Conservation (phyloP, 2,888 invertebrate genomes). For the Xestobium rufovillosum region DNA sequence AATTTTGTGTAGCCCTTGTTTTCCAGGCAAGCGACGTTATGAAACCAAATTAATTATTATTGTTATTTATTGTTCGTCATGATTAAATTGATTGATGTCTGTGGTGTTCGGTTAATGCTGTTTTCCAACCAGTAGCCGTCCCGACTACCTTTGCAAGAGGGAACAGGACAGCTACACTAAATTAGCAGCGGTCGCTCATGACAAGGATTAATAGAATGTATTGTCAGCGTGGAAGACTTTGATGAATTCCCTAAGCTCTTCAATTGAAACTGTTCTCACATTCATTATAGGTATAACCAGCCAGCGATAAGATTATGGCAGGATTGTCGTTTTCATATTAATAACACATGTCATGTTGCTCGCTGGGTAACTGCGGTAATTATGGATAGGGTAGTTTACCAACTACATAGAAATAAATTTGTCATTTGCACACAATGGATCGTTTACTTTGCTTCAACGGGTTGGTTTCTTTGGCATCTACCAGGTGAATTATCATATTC, state of each 20-base stretch:
- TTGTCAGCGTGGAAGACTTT: constrained; percentile 42
- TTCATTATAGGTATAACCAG: constrained; percentile 35
- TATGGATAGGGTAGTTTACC: not conserved
- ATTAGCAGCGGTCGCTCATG: constrained; percentile 39
- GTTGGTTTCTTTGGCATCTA: too few species aligned
- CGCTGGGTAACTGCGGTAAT: constrained; percentile 3
- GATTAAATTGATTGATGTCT: constrained; percentile 37
- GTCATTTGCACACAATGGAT: too few species aligned
- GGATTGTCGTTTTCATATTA: constrained; percentile 16
- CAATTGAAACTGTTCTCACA: constrained; percentile 41
- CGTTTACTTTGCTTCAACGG: too few species aligned
- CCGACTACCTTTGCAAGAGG: constrained; percentile 26
- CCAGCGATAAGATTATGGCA: constrained; percentile 24
- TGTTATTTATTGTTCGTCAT: constrained; percentile 33
- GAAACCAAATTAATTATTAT: constrained; percentile 29
- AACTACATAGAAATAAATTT: too few species aligned
- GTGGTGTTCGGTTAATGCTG: constrained; percentile 35
- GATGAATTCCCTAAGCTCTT: constrained; percentile 40
- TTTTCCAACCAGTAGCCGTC: constrained; percentile 35
- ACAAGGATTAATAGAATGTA: constrained; percentile 44
- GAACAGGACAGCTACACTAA: constrained; percentile 36
- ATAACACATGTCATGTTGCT: constrained; percentile 11
- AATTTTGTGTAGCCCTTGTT: too few species aligned
- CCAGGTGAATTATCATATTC: too few species aligned
- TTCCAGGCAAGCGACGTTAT: constrained; percentile 5